A percentile compares a stretch with the other conserved stretches of the same genome.
phyloP scores from a whole-genome alignment of 2,113 vertebrate genomes.

The Pseudorectes ferrugineus region DNA sequence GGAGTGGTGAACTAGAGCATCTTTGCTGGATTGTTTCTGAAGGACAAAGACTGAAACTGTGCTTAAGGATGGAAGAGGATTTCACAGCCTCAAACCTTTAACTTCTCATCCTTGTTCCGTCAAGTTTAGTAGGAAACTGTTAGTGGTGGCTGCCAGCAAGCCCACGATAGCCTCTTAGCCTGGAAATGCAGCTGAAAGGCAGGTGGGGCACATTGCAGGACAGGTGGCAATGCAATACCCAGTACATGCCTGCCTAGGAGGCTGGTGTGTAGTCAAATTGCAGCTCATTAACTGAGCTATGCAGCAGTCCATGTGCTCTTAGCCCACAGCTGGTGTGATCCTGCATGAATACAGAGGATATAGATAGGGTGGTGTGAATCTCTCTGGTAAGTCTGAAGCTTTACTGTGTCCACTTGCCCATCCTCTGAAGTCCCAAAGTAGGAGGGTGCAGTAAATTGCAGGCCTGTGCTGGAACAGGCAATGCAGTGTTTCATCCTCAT shows the following conservation, averaged over 20 bases:
- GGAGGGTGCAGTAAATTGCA: neutral
- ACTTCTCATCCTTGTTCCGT: neutral
- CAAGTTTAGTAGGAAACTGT: neutral
- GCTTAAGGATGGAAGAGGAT: neutral
- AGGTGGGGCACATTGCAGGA: neutral
- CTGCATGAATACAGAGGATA: neutral
- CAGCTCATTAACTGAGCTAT: neutral
- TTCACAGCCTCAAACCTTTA: neutral
- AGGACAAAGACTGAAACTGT: neutral
- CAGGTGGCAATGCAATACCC: neutral
- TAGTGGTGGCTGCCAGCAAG: neutral
- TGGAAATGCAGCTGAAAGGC: neutral
- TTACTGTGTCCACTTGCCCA: neutral
- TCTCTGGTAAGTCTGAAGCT: neutral
- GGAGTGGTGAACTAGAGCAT: neutral
- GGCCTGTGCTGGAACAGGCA: neutral
- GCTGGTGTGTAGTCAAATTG: neutral
- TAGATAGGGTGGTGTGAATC: neutral
- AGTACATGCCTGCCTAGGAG: neutral
- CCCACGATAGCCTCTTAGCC: fast-evolving
- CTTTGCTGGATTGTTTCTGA: neutral
- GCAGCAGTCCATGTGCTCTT: neutral
- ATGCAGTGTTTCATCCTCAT: neutral
- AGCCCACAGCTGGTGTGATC: neutral
- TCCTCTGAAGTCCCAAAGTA: neutral